Percentiles rank a stretch among this genome's conserved stretches.
These are phyloP conservation scores for Actenoides lindsayi DNA, from an alignment of 2,113 vertebrate genomes.

Conservation along the genomic window DNA sequence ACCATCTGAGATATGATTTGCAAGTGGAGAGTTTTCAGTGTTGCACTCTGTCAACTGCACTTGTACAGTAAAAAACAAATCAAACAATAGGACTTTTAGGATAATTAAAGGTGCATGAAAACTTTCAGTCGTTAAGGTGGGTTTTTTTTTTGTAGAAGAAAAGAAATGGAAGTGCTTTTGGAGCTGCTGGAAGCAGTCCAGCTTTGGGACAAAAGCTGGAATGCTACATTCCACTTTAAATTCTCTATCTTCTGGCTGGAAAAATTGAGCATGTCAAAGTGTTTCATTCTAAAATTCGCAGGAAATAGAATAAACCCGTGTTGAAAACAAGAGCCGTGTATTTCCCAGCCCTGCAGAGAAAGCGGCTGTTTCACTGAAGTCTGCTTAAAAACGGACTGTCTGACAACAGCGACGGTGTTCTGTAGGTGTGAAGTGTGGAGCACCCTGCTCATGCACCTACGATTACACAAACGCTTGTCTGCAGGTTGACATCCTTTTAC, in stretches of 20 bases:
- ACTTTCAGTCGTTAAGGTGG: background rate
- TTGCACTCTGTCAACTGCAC: background rate
- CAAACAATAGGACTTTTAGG: background rate
- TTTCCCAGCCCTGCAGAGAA: background rate
- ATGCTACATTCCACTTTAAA: background rate
- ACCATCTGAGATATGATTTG: background rate
- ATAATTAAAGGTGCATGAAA: background rate
- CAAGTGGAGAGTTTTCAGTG: background rate
- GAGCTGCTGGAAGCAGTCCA: background rate
- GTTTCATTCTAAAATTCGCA: background rate
- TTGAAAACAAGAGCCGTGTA: background rate
- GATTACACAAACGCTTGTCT: background rate
- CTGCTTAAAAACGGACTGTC: background rate
- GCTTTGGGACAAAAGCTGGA: background rate
- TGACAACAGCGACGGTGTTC: background rate
- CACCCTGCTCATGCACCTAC: background rate
- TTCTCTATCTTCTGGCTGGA: background rate
- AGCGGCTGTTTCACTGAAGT: background rate
- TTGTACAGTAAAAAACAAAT: background rate
- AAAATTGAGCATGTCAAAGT: background rate
- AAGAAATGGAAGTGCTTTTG: background rate
- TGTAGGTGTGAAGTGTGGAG: background rate
- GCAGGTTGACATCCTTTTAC: background rate
- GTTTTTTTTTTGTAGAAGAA: background rate
- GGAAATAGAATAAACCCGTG: background rate